phyloP scores from a whole-genome alignment of 2,113 vertebrate genomes.

The Mellivora capensis region DNA sequence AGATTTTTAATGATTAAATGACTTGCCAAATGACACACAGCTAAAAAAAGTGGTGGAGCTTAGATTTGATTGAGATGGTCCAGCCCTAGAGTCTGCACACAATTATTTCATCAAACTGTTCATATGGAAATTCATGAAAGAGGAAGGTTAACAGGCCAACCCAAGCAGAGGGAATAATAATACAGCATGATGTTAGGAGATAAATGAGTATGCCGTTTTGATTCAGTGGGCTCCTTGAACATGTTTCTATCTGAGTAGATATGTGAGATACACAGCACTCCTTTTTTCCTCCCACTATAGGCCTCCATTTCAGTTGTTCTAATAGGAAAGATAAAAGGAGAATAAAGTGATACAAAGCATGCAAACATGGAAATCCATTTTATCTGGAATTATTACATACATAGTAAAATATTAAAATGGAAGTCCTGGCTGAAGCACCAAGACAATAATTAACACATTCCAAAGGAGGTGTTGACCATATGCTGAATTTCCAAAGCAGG shows the following conservation, averaged over 20 bases:
- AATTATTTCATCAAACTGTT: not conserved
- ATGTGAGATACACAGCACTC: not conserved
- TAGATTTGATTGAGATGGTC: not conserved
- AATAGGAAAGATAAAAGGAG: not conserved
- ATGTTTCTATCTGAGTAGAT: not conserved
- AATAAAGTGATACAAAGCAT: not conserved
- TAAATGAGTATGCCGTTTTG: not conserved
- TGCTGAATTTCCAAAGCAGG: slow-evolving; percentile 48
- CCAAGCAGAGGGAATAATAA: not conserved
- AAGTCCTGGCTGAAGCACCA: slow-evolving; percentile 20
- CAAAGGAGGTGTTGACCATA: slow-evolving; percentile 45
- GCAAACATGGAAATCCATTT: not conserved
- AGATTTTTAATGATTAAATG: not conserved
- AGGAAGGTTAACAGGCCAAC: not conserved
- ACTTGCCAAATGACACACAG: not conserved
- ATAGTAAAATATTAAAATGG: slow-evolving; percentile 44
- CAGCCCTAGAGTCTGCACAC: not conserved
- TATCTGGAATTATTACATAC: not conserved
- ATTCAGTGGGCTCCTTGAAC: not conserved
- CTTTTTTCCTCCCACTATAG: not conserved
- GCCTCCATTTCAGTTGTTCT: not conserved
- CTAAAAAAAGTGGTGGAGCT: not conserved
- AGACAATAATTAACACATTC: slow-evolving; percentile 56
- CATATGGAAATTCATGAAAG: not conserved
- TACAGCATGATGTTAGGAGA: not conserved